These are phyloP conservation scores for Tricholauxania praeusta DNA, from an alignment of 2,888 invertebrate species.

Conservation along the genomic window DNA sequence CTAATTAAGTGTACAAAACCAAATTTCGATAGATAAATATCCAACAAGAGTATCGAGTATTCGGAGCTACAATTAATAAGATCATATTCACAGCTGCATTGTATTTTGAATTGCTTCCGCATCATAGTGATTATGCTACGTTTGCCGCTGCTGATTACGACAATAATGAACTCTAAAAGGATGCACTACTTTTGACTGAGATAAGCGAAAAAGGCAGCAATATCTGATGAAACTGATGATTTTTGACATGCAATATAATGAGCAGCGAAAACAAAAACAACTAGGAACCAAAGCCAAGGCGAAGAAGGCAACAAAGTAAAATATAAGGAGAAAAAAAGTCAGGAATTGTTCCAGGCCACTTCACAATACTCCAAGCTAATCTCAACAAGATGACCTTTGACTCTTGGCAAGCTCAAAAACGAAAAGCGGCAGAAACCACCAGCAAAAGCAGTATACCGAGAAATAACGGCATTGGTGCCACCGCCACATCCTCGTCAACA, in stretches of 20 bases:
- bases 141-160: conserved; percentile 2
- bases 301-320: background rate
- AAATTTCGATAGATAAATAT: too few relatives aligned
- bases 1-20: too few relatives aligned
- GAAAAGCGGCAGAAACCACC: background rate
- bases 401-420: conserved; percentile 25
- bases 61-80: too few relatives aligned
- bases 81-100: too few relatives aligned
- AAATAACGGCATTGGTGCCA: background rate
- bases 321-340: background rate
- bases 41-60: too few relatives aligned
- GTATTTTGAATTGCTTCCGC: too few relatives aligned
- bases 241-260: conserved; percentile 57
- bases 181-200: too few relatives aligned
- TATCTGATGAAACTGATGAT: conserved; percentile 57
- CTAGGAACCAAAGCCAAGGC: conserved; percentile 1
- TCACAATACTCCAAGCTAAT: conserved; percentile 14
- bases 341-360: conserved; percentile 19
- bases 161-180: conserved; percentile 19
- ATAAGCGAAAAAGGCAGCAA: conserved; percentile 20
- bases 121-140: too few relatives aligned
- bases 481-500: conserved; percentile 33
- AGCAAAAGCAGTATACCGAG: background rate
- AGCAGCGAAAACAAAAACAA: background rate
- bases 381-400: conserved; percentile 7